phyloP scores from a whole-genome alignment of 2,888 invertebrate genomes.

The Sclerodermus sp. region DNA sequence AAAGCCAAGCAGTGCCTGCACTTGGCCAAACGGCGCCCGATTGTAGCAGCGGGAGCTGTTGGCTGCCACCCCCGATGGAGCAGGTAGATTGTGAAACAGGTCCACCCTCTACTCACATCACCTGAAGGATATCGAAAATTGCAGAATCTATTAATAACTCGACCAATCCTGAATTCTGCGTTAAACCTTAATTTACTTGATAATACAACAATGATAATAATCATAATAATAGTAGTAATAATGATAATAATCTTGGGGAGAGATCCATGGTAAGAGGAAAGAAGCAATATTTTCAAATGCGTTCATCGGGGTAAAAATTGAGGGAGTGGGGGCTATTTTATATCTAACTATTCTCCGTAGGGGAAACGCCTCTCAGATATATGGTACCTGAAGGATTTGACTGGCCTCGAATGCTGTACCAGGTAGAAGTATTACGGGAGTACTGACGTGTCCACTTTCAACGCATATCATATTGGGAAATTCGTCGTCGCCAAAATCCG shows the following conservation, averaged over 20 bases:
- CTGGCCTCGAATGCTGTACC: constrained; percentile 91
- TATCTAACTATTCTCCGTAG: too few species aligned
- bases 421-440: constrained; percentile 83
- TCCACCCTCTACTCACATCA: constrained; percentile 62
- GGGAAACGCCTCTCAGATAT: not conserved
- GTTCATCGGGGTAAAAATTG: too few species aligned
- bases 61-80: constrained; percentile 14
- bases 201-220: too few species aligned
- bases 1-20: constrained; percentile 44
- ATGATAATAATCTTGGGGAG: not conserved
- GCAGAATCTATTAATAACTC: too few species aligned
- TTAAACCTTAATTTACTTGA: too few species aligned
- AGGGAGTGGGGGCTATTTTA: not conserved
- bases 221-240: too few species aligned
- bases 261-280: not conserved
- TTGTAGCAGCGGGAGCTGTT: constrained; percentile 21
- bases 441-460: constrained; percentile 88
- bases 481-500: constrained; percentile 95
- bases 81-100: constrained; percentile 39
- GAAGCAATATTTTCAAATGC: too few species aligned
- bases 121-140: constrained; percentile 51
- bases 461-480: constrained; percentile 97
- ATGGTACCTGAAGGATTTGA: constrained; percentile 75
- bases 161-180: too few species aligned
- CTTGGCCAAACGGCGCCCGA: constrained; percentile 39